Evolutionary conservation across 2,113 vertebrate species (phyloP), one percentile per base, ranked within the genome.

Genomic region (Thomomys bottae): DNA sequence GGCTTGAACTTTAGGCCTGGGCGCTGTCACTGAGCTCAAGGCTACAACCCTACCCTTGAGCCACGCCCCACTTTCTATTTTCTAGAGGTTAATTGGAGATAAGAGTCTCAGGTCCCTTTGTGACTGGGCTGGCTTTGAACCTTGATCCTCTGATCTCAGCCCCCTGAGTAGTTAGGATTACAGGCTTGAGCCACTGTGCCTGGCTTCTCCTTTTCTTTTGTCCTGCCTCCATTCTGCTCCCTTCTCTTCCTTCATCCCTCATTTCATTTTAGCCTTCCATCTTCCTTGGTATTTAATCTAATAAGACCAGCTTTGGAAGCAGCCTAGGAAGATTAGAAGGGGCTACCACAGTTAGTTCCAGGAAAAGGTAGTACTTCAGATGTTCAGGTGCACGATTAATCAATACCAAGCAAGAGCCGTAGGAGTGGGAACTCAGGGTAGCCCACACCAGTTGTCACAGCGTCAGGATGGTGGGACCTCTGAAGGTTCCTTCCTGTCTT

Each of bases 271-370:
- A 49, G 8, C 36, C 32, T 14, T 26, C 12, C 49, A 83, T 68
- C 67, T 90, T 92, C 76, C 38, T 92, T 77, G 34, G 89, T 96
- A 95, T 96, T 89, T 90, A 94, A 77, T 95, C 93, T 94, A 91
- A 61, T 67, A 92, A n/a, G 90, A 76, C 82, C 73, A 93, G 91
- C 87, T 93, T 95, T 95, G 94, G 49, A 88, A 84, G 68, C 77
- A 72, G 68, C 38, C 96, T 95, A 90, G 91, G 80, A 61, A 96
- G 93, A 82, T 96, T 94, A 84, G 82, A 63, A 38, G 93, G 92
- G 95, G 76, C 95, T 96, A 70, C 49, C 92, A 64, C 59, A 66
- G 64, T 86, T 91, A 96, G 38, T 96, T 96, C 82, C 80, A 94
- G 95, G 64, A 94, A 75, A 87, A 59, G 84, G 70, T 24, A 30